Conservation (phyloP, 92 coral and sea anemone species). For the Epizoanthus illoricatus region DNA sequence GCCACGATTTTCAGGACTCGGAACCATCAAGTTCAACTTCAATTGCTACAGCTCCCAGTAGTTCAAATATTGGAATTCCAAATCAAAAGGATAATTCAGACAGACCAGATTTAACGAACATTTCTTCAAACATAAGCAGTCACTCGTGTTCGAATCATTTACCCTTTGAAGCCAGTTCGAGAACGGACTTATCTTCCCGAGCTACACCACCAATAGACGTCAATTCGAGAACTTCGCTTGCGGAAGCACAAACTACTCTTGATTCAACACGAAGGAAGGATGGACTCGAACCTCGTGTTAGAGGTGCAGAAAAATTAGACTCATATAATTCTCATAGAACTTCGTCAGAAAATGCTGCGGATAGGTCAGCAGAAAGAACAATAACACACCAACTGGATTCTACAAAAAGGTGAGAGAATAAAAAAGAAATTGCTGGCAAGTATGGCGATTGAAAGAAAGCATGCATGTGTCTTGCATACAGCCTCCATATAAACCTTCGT, state of each 20-base stretch:
- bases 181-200: constrained; percentile 22
- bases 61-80: constrained; percentile 37
- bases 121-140: constrained; percentile 35
- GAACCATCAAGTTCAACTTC: constrained; percentile 72
- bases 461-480: constrained; percentile 5
- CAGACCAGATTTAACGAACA: constrained; percentile 37
- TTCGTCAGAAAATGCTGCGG: constrained; percentile 25
- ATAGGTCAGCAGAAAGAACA: constrained; percentile 25
- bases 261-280: constrained; percentile 42
- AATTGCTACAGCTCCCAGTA: constrained; percentile 46
- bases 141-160: constrained; percentile 28
- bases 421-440: neutral
- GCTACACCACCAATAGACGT: constrained; percentile 36
- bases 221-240: constrained; percentile 33
- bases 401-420: constrained; percentile 27
- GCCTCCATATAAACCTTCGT: neutral
- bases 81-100: constrained; percentile 43
- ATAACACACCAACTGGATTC: neutral
- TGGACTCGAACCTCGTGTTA: constrained; percentile 20
- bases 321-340: constrained; percentile 36
- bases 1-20: constrained; percentile 89
- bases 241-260: constrained; percentile 15
- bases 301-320: constrained; percentile 32
- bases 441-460: neutral
- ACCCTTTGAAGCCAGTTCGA: constrained; percentile 20